Evolutionary conservation across 2,113 vertebrate species (phyloP), one percentile per base, ranked within the genome.

Genomic region (Hyaena hyaena): DNA sequence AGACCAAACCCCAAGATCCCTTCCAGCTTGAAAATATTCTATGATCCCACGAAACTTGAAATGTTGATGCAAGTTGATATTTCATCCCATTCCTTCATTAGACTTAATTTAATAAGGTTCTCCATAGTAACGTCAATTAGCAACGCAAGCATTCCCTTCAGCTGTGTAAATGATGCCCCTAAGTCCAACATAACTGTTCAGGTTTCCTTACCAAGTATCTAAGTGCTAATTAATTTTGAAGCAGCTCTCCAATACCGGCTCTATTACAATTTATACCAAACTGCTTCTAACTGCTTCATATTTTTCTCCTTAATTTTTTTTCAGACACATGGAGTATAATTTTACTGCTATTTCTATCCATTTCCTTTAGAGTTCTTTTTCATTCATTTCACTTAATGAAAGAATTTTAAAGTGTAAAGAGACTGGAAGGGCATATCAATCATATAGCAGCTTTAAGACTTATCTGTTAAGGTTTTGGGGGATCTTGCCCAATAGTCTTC

Each of bases 181-280:
- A 65, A 88, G 95, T 97, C 89, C 82, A 95, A 61, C 76, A 93
- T 93, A 93, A 85, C 85, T 93, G 65, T 91, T 96, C 85, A 94
- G 81, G 91, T 96, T 97, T 97, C 96, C 96, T 97, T 97, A 97
- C 39, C 85, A 93, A 88, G 50, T 97, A 85, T 96, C 58, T 94
- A 97, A 97, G 81, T 95, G 77, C 85, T 90, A 96, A 96, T 96
- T 96, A 96, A 95, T 85, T 96, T 87, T 81, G 74, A 97, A 98
- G 81, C 35, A 88, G 84, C 81, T 94, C 71, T 96, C 81, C 73
- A 96, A 79, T 81, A 93, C 88, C 28, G 58, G 76, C 28, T 93
- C 93, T 65, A 96, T 96, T 91, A 94, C 81, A 97, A 90, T 88
- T 96, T 68, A 92, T 71, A 96, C 33, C 63, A 93, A 96, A 96